Base-by-base conservation (phyloP, 1,140 invertebrate genomes). In the Cepaea nemoralis region DNA sequence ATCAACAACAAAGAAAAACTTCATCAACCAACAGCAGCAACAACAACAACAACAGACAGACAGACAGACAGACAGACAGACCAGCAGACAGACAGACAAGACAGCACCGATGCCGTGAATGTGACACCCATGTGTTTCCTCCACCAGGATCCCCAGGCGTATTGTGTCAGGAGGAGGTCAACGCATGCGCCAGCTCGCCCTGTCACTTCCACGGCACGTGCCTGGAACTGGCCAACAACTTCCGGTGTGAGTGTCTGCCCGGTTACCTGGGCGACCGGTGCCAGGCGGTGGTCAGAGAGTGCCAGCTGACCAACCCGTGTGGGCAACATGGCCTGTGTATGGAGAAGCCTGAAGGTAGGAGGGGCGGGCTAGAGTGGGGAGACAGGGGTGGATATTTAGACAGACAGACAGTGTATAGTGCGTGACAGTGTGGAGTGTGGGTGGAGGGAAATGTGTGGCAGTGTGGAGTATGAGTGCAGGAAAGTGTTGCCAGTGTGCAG, bases 141-240 rank as follows among this genome's bases (percentile, higher is more conserved):
- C n/a, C n/a, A n/a, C n/a, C 71, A 84, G 84, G 82, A 33, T 86
- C 77, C 63, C 80, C 70, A 63, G 85, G 84, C 3, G 55, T 70
- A 10, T 27, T 83, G 22, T 85, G 85, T 85, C 77, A 80, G 16
- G 67, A 40, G n/a, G 83, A 87, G 27, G 82, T 86, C 19, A 73
- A 84, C 63, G 83, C 88, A 31, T 88, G 86, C 84, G 33, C 50
- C 31, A 84, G 75, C 35, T 67, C 76, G 31, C 88, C 86, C 0
- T 88, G 88, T 83, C 33, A 82, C 66, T 87, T 85, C 42, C 78
- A 80, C 70, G 87, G 83, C 24, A 77, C 59, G 0, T 88, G 88
- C 80, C 63, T 81, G 22, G 82, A 86, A 35, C 93, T 94, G 86
- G 92, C 84, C 33, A 80, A 84, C 67, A 84, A 75, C n/a, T 87